These are phyloP conservation scores for Sphinx pinastri DNA, from an alignment of 2,888 invertebrate genomes.

Conservation along the genomic window DNA sequence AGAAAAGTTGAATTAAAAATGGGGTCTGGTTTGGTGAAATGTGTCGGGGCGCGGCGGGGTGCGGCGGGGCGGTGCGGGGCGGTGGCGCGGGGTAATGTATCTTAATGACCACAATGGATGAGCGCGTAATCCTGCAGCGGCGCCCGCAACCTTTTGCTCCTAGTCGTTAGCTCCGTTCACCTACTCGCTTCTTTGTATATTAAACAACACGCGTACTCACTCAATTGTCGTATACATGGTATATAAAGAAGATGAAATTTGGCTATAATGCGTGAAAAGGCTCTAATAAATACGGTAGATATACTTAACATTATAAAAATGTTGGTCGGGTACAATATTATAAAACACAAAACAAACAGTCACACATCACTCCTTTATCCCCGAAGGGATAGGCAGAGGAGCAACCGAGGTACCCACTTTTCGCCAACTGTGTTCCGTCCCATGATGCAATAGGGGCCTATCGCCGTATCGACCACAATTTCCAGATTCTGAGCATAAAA, in stretches of 20 bases:
- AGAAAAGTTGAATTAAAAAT: conserved; percentile 84
- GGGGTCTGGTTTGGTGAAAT: conserved; percentile 55
- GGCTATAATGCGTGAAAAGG: background rate
- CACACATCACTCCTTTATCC: too few relatives aligned
- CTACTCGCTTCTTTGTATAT: conserved; percentile 23
- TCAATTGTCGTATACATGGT: background rate
- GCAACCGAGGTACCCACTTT: too few relatives aligned
- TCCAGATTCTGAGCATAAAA: too few relatives aligned
- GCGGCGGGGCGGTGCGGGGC: conserved; percentile 33
- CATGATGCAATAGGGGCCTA: too few relatives aligned
- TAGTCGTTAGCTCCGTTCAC: conserved; percentile 18
- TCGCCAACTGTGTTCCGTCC: too few relatives aligned
- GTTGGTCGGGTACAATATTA: too few relatives aligned
- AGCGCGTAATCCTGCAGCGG: conserved; percentile 70
- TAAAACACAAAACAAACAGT: too few relatives aligned
- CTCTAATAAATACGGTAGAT: background rate
- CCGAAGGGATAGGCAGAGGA: too few relatives aligned
- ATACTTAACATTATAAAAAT: too few relatives aligned
- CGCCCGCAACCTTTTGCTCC: conserved; percentile 67
- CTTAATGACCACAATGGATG: conserved; percentile 84
- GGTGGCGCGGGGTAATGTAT: conserved; percentile 68
- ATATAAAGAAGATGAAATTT: conserved; percentile 8
- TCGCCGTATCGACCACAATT: too few relatives aligned
- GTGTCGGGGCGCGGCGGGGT: conserved; percentile 32
- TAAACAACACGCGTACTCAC: background rate